Percentiles rank a stretch among this genome's conserved stretches.
Evolutionary conservation across 2,113 vertebrate genomes (phyloP).

Genomic region (Salvator merianae): DNA sequence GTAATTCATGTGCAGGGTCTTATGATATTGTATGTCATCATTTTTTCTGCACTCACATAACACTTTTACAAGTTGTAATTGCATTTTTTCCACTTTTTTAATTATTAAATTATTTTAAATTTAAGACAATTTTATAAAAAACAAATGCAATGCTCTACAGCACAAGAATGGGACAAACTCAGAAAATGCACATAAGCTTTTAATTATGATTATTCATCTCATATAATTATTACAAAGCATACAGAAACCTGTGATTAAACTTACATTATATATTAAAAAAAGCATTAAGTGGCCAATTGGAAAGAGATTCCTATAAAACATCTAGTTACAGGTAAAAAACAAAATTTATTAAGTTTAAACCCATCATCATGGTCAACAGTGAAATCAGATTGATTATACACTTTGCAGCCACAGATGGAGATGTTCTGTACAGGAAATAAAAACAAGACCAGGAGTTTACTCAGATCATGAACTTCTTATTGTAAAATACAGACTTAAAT

Average conservation of each 20-base stretch:
- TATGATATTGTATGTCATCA: constrained; percentile 6
- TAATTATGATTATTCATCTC: constrained; percentile 13
- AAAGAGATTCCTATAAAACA: background rate
- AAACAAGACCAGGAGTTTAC: too few species aligned
- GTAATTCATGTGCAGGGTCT: background rate
- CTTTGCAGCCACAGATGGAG: too few species aligned
- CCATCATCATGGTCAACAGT: background rate
- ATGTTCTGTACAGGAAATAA: too few species aligned
- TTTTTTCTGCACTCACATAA: background rate
- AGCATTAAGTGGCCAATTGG: constrained; percentile 3
- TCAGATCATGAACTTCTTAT: too few species aligned
- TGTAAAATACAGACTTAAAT: too few species aligned
- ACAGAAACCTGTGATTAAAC: constrained; percentile 34
- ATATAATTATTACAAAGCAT: constrained; percentile 5
- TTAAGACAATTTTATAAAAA: background rate
- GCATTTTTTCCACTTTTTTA: constrained; percentile 1
- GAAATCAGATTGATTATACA: background rate
- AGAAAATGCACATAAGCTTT: constrained; percentile 28
- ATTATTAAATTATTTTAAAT: background rate
- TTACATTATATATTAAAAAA: constrained; percentile 39
- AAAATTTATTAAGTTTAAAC: background rate
- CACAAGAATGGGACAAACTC: constrained; percentile 20
- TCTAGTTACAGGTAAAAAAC: background rate
- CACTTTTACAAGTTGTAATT: background rate
- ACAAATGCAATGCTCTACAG: constrained; percentile 32